Conservation (phyloP, 2,888 invertebrate genomes). For the Rotaria magnacalcarata region DNA sequence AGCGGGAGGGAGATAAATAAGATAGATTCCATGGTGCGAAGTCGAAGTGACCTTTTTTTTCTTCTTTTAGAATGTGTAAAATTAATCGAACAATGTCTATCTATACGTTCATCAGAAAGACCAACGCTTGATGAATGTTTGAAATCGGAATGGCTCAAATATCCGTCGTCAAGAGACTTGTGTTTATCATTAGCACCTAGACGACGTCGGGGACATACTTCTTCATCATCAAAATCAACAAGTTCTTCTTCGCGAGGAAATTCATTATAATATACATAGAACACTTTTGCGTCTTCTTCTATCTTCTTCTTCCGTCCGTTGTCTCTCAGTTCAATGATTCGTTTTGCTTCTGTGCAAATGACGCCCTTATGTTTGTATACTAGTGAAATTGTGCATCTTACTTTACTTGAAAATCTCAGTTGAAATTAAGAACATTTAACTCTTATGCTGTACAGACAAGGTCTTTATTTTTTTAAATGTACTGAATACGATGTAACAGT, state of each 20-base stretch:
- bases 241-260: conserved; percentile 1
- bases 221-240: background rate
- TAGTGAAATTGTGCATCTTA: conserved; percentile 19
- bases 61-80: background rate
- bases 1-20: too few relatives aligned
- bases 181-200: background rate
- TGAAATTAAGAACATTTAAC: conserved; percentile 8
- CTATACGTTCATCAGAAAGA: conserved; percentile 1
- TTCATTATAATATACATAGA: background rate
- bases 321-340: background rate
- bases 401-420: conserved; percentile 8
- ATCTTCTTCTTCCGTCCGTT: background rate
- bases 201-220: background rate
- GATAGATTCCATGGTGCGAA: too few relatives aligned
- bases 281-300: too few relatives aligned
- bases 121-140: conserved; percentile 9
- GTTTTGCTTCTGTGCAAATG: conserved; percentile 4
- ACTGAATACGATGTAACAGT: conserved; percentile 5
- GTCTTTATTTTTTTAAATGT: background rate
- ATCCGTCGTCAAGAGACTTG: background rate
- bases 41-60: background rate
- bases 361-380: background rate
- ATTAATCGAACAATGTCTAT: conserved; percentile 10
- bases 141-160: conserved; percentile 6
- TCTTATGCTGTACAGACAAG: background rate